A percentile compares a stretch with the other conserved stretches of the same genome.
phyloP scores from a whole-genome alignment of 2,113 vertebrate genomes.

The Casuarius casuarius region DNA sequence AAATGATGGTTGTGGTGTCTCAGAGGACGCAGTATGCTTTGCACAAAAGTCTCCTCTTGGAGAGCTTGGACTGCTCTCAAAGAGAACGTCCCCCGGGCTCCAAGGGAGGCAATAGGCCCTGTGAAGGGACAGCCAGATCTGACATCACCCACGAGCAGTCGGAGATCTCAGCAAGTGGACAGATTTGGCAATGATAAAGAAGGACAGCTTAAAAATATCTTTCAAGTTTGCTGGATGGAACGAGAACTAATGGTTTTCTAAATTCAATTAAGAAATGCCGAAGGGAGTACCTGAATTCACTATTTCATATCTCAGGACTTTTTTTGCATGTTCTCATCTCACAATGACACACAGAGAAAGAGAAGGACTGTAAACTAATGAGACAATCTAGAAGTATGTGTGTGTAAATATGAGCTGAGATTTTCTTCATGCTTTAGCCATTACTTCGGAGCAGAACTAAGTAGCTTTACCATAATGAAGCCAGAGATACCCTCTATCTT shows the following conservation, averaged over 20 bases:
- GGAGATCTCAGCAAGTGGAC: neutral
- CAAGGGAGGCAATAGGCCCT: neutral
- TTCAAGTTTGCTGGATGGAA: neutral
- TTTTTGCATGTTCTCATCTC: rapidly evolving
- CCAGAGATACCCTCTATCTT: neutral
- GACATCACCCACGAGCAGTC: neutral
- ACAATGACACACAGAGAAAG: neutral
- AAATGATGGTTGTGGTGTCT: neutral
- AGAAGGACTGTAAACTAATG: rapidly evolving
- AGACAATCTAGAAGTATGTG: rapidly evolving
- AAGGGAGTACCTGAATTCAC: neutral
- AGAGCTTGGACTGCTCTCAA: neutral
- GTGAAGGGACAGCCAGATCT: neutral
- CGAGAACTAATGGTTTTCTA: neutral
- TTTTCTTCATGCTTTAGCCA: neutral
- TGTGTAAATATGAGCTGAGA: neutral
- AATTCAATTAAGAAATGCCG: neutral
- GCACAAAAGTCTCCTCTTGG: neutral
- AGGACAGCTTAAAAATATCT: neutral
- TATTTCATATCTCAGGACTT: neutral
- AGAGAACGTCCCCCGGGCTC: neutral
- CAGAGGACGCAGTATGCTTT: neutral
- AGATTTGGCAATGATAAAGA: neutral
- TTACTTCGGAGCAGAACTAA: neutral
- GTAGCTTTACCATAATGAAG: neutral